Base-by-base conservation (phyloP, 2,113 vertebrate species). In the Poeciliopsis prolifica region DNA sequence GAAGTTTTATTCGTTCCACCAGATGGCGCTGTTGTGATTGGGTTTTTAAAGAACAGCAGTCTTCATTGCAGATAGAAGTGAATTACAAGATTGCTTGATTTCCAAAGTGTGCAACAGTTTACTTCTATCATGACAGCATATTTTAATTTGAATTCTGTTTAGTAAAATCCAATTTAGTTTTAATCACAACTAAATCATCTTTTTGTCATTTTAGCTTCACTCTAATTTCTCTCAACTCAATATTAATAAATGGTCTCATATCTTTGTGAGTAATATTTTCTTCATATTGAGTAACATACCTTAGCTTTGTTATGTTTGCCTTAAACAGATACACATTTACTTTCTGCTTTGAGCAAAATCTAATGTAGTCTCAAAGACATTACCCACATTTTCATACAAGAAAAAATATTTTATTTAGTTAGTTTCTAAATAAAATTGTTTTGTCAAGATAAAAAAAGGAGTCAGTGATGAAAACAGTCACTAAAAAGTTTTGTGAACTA, bases 1-100 rank as follows among this genome's bases (percentile, higher is more conserved):
- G 48, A 51, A 29, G 13, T 5, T n/a, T 10, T 31, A 28, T 42
- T 33, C 14, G 2, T 24, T 75, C 63, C 68, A 65, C 63, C 67
- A 81, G 70, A 81, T 81, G 72, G 61, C 77, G 76, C 42, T 63
- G 31, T 30, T 60, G 40, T 9, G 19, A 19, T 2, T 22, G 48
- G 15, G 19, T 6, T 17, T 54, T 58, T 9, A 58, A 58, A 58
- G 19, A 58, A 58, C 24, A 51, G 1, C 19, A 22, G 22, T 54
- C 48, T 22, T 22, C 48, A 51, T 51, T 37, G 35, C 35, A 51
- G 19, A 51, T 22, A 51, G 17, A 51, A 24, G 17, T 42, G 48
- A 51, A 8, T 19, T 51, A 51, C 19, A 51, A 42, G 40, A 42
- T 58, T n/a, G 22, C 51, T 58, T 58, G 24, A 58, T 9, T n/a